These are phyloP conservation scores for Drosophila dunni DNA, from an alignment of 1,140 invertebrate species.

Conservation along the genomic window DNA sequence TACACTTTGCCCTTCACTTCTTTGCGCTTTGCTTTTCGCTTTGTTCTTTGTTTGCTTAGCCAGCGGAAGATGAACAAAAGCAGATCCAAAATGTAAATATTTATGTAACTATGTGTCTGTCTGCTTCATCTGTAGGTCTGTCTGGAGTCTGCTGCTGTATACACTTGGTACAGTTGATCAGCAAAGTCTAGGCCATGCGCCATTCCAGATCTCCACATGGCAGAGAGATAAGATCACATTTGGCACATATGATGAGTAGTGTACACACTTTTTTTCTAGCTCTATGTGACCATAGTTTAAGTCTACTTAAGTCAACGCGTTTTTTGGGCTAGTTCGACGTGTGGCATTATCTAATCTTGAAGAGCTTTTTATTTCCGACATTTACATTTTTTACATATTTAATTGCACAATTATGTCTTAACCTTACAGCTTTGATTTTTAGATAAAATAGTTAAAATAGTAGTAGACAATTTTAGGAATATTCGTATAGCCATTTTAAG, in stretches of 20 bases:
- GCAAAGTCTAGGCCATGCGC: slow-evolving; percentile 7
- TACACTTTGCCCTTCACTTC: neutral
- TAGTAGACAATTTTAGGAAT: neutral
- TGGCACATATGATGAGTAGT: slow-evolving; percentile 1
- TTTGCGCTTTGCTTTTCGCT: neutral
- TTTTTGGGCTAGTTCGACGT: slow-evolving; percentile 23
- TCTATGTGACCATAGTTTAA: slow-evolving; percentile 12
- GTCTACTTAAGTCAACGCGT: neutral
- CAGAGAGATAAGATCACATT: slow-evolving; percentile 17
- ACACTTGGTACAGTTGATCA: slow-evolving; percentile 53
- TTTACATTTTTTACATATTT: slow-evolving; percentile 55
- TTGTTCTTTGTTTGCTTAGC: slow-evolving; percentile 47
- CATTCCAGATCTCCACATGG: neutral
- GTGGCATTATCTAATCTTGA: slow-evolving; percentile 61
- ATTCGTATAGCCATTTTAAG: too few species aligned
- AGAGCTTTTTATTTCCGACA: slow-evolving; percentile 6
- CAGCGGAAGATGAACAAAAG: slow-evolving; percentile 32
- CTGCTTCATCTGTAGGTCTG: neutral
- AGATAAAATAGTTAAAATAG: slow-evolving; percentile 37
- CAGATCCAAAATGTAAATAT: slow-evolving; percentile 40
- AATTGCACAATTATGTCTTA: slow-evolving; percentile 66
- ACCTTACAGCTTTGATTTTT: slow-evolving; percentile 63
- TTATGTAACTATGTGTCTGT: slow-evolving; percentile 15
- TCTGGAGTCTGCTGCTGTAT: neutral
- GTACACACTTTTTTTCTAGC: neutral